Evolutionary conservation across 2,113 vertebrate species (phyloP), one percentile per base, ranked within the genome.

Genomic region (Dipodomys merriami): DNA sequence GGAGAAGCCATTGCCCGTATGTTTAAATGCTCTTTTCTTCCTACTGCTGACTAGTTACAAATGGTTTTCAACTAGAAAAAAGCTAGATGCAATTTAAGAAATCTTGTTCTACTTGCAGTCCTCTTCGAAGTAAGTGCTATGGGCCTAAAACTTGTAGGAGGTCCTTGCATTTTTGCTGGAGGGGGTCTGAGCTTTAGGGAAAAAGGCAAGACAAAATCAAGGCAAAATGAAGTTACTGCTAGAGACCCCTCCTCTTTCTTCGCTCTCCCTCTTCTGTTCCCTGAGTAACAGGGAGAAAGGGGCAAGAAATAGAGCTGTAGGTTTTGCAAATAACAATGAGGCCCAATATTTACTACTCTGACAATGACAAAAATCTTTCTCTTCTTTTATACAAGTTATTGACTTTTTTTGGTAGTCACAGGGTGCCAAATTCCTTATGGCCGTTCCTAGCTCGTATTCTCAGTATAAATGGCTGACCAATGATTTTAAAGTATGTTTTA

Each of bases 221-320:
- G 60, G n/a, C 39, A 74, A 90, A 80, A 19, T 15, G 49, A 49
- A 90, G 44, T 20, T 94, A 46, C 78, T 73, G 72, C 25, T 68
- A 35, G 23, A 81, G 23, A 73, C 10, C 30, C 27, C 29, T 64
- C 49, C 53, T 82, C 65, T 83, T 77, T 83, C n/a, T 74, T 67
- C 77, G 44, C 16, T 39, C 39, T 5, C 18, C 57, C 29, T 5
- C 67, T 68, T 83, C 49, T 74, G 39, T 73, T 57, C 73, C 64
- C 6, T 76, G 71, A 57, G 49, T 57, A 81, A 68, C 15, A 89
- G 49, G 77, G 15, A 62, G 33, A 22, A 91, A 44, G 74, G n/a
- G 67, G 62, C 69, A 88, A n/a, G 46, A 92, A 94, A 83, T 74
- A 95, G 72, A 96, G 64, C 23, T 71, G 9, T 76, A 94, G 85